Conservation (phyloP, 2,888 invertebrate species). For the Andrena haemorrhoa region DNA sequence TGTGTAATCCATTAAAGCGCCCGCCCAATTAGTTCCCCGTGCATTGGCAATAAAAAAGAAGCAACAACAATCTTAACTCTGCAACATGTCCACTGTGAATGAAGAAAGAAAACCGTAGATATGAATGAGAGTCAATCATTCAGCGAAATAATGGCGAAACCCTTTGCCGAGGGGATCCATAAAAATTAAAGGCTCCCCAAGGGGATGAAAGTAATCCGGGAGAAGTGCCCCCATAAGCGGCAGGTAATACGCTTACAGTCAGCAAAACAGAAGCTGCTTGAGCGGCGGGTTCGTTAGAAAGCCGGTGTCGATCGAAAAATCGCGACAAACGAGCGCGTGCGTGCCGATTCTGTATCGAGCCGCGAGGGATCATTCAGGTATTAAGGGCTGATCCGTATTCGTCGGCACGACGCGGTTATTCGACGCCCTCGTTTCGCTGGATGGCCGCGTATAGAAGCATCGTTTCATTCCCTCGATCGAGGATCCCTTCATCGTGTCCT, state of each 20-base stretch:
- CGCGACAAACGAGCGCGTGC: slow-evolving; percentile 22
- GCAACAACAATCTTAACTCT: not conserved
- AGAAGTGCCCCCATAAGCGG: slow-evolving; percentile 28
- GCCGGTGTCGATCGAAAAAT: not conserved
- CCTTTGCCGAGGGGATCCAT: not conserved
- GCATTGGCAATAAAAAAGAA: not conserved
- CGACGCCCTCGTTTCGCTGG: slow-evolving; percentile 44
- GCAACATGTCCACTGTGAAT: not conserved
- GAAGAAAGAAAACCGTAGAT: not conserved
- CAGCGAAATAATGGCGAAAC: not conserved
- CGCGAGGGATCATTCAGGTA: slow-evolving; percentile 60
- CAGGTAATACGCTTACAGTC: slow-evolving; percentile 56
- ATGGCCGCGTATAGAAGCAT: slow-evolving; percentile 38
- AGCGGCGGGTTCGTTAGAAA: slow-evolving; percentile 34
- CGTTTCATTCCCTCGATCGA: slow-evolving; percentile 40
- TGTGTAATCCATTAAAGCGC: too few species aligned
- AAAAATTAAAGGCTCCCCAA: slow-evolving; percentile 39
- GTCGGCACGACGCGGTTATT: slow-evolving; percentile 53
- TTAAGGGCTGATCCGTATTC: slow-evolving; percentile 61
- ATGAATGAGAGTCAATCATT: not conserved
- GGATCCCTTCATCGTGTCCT: slow-evolving; percentile 36
- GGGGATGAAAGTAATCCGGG: slow-evolving; percentile 31
- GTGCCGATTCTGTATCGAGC: slow-evolving; percentile 47
- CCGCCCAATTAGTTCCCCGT: too few species aligned
- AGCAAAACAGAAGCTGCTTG: slow-evolving; percentile 49